Evolutionary conservation across 2,888 invertebrate species (phyloP).

Genomic region (Dermolepida albohirtum): DNA sequence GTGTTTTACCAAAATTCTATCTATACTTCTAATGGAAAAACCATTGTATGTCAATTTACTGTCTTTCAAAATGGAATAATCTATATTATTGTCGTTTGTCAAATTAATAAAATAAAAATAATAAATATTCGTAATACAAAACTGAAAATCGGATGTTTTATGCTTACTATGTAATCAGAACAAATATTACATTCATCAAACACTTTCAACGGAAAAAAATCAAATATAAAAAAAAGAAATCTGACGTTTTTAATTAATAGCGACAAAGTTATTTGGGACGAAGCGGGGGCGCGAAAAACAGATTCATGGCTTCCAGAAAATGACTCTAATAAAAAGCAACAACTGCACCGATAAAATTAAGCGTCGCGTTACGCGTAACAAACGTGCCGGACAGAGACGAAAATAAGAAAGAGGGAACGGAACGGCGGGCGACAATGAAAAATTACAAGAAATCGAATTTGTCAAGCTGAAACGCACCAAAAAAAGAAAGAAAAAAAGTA

Average conservation of each 20-base stretch:
- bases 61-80: too few relatives aligned
- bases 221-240: not conserved
- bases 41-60: too few relatives aligned
- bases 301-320: conserved; percentile 33
- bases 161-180: too few relatives aligned
- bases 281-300: conserved; percentile 4
- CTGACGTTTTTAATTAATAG: conserved; percentile 23
- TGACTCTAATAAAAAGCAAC: conserved; percentile 37
- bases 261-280: conserved; percentile 15
- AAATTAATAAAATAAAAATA: too few relatives aligned
- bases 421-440: conserved; percentile 19
- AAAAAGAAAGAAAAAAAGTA: not conserved
- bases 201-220: too few relatives aligned
- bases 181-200: too few relatives aligned
- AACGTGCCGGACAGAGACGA: conserved; percentile 14
- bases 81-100: too few relatives aligned
- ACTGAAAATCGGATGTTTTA: too few relatives aligned
- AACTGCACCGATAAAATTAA: conserved; percentile 37
- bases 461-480: conserved; percentile 18
- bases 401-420: conserved; percentile 9
- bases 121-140: too few relatives aligned
- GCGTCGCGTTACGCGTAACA: conserved; percentile 20
- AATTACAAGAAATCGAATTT: conserved; percentile 35
- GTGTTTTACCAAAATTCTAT: too few relatives aligned
- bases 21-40: too few relatives aligned